phyloP scores from a whole-genome alignment of 2,113 vertebrate genomes.

The Cyphomyrus plagiostoma region DNA sequence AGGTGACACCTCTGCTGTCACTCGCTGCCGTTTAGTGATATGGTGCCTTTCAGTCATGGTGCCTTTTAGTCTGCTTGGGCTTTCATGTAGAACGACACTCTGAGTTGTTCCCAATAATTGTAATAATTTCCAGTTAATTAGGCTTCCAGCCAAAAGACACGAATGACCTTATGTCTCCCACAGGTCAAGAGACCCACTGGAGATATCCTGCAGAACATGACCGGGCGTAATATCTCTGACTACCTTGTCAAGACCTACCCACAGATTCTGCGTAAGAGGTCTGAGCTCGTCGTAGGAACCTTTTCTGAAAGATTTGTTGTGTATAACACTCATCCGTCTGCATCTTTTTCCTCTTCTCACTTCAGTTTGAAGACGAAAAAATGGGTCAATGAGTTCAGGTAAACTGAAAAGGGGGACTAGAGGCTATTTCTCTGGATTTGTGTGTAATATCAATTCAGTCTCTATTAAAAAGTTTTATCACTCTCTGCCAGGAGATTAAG shows the following conservation, averaged over 20 bases:
- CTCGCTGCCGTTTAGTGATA: neutral
- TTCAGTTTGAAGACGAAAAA: constrained; percentile 78
- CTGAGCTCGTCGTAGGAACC: constrained; percentile 21
- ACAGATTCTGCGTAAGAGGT: constrained; percentile 92
- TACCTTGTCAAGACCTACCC: constrained; percentile 93
- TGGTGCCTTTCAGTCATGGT: neutral
- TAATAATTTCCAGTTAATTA: neutral
- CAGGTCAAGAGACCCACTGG: constrained; percentile 58
- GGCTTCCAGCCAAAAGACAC: neutral
- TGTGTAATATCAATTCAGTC: neutral
- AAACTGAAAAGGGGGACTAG: constrained; percentile 30
- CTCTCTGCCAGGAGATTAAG: neutral
- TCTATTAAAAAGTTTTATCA: neutral
- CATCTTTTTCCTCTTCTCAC: constrained; percentile 8
- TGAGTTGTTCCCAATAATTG: neutral
- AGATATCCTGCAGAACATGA: constrained; percentile 86
- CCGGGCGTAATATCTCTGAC: constrained; percentile 86
- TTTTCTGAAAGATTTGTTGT: neutral
- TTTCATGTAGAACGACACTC: neutral
- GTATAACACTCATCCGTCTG: neutral
- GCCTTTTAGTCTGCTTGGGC: neutral
- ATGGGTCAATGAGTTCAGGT: constrained; percentile 88
- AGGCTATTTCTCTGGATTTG: neutral
- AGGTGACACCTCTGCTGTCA: constrained; percentile 53
- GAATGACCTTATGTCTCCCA: constrained; percentile 13